phyloP scores from a whole-genome alignment of 2,113 vertebrate species.

The Gymnobelideus leadbeateri region DNA sequence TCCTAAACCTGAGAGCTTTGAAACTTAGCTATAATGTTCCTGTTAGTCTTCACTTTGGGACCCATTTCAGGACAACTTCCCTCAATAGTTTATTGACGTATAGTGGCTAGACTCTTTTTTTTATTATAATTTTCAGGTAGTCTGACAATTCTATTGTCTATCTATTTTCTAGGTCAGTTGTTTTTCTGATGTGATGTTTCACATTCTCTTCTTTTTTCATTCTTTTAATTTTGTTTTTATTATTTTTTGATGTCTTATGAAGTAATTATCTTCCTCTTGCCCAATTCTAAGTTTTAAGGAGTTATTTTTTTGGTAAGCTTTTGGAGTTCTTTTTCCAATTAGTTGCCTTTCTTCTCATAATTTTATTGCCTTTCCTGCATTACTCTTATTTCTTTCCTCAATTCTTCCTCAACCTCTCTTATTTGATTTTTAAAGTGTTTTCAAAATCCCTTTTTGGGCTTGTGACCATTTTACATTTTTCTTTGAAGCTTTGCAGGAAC shows the following conservation, averaged over 20 bases:
- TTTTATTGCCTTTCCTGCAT: background rate
- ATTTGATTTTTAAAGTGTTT: background rate
- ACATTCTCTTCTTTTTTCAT: background rate
- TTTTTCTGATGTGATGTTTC: background rate
- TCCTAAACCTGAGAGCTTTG: background rate
- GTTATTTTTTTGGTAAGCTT: background rate
- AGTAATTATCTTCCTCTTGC: background rate
- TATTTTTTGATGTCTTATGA: background rate
- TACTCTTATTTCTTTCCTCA: background rate
- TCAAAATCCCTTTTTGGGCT: background rate
- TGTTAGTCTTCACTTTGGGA: background rate
- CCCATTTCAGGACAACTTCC: background rate
- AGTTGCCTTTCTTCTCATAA: background rate
- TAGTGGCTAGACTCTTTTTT: background rate
- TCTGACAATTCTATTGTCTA: background rate
- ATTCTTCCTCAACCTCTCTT: background rate
- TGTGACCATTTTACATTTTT: background rate
- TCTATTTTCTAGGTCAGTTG: background rate
- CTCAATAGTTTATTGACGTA: background rate
- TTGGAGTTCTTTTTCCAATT: background rate
- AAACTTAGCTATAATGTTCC: background rate
- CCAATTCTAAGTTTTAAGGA: background rate
- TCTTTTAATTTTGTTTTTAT: background rate
- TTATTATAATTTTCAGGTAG: background rate
- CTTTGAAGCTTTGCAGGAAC: background rate